A percentile compares a stretch with the other conserved stretches of the same genome.
Evolutionary conservation across 2,113 vertebrate genomes (phyloP).

Genomic region (Boulengeromyrus knoepffleri): DNA sequence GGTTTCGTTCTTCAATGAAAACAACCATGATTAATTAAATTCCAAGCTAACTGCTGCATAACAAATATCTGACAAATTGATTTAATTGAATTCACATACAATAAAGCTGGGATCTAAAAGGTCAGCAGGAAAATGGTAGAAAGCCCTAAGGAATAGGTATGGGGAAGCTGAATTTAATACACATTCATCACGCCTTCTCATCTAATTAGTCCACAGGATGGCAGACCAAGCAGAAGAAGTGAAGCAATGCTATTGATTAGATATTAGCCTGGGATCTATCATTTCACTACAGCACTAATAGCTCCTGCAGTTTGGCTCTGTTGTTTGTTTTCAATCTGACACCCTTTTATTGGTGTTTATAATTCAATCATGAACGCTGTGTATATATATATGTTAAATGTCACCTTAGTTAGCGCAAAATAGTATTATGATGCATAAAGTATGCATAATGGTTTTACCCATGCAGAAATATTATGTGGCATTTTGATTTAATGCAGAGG

Average conservation of each 20-base stretch:
- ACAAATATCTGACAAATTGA: conserved; percentile 79
- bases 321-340: conserved; percentile 24
- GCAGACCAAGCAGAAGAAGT: conserved; percentile 73
- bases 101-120: conserved; percentile 87
- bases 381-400: background rate
- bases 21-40: conserved; percentile 65
- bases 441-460: background rate
- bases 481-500: background rate
- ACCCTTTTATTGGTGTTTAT: conserved; percentile 10
- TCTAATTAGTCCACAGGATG: conserved; percentile 90
- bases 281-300: conserved; percentile 61
- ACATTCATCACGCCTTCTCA: conserved; percentile 98
- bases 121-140: conserved; percentile 79
- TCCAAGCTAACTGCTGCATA: conserved; percentile 64
- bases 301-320: conserved; percentile 19
- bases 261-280: conserved; percentile 78
- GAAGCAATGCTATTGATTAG: conserved; percentile 77
- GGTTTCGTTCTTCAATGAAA: conserved; percentile 46
- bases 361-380: conserved; percentile 13
- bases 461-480: background rate
- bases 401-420: conserved; percentile 1
- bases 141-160: conserved; percentile 75
- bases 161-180: conserved; percentile 79
- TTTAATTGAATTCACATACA: conserved; percentile 83
- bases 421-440: background rate